Evolutionary conservation across 2,113 vertebrate genomes (phyloP).

Genomic region (Lophotis ruficrista): DNA sequence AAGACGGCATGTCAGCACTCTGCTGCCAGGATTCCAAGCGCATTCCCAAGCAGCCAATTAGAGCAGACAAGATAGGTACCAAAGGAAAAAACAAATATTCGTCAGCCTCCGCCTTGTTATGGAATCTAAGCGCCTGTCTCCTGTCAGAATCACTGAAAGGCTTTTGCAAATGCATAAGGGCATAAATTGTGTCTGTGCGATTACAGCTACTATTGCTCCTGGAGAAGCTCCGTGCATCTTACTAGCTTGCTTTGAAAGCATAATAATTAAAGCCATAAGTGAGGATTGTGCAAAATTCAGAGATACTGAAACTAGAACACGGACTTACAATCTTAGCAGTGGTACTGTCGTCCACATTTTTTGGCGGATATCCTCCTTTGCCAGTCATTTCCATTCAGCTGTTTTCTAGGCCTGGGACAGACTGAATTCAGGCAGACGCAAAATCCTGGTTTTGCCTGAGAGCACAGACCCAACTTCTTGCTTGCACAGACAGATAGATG

Average conservation of each 20-base stretch:
- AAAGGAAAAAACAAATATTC: slow-evolving; percentile 16
- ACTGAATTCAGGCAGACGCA: background rate
- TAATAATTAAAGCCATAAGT: background rate
- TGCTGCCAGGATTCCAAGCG: background rate
- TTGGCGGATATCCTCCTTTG: background rate
- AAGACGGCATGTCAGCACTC: fast-evolving
- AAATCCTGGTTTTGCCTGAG: background rate
- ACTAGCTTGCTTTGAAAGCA: background rate
- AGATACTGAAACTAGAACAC: background rate
- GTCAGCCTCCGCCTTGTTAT: background rate
- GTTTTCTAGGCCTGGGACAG: background rate
- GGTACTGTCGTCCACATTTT: background rate
- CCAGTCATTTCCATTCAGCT: background rate
- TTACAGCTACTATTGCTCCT: background rate
- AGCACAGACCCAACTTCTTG: background rate
- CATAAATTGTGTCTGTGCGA: background rate
- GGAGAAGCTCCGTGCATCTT: background rate
- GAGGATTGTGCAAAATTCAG: background rate
- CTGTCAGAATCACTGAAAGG: slow-evolving; percentile 5
- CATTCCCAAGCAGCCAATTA: slow-evolving; percentile 6
- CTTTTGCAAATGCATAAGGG: background rate
- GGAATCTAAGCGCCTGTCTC: background rate
- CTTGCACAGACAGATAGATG: background rate
- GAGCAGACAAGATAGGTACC: background rate
- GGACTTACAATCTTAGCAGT: background rate